Evolutionary conservation across 2,797 vertebrate species (phyloP).

Genomic region (Enteromius anoplus): DNA sequence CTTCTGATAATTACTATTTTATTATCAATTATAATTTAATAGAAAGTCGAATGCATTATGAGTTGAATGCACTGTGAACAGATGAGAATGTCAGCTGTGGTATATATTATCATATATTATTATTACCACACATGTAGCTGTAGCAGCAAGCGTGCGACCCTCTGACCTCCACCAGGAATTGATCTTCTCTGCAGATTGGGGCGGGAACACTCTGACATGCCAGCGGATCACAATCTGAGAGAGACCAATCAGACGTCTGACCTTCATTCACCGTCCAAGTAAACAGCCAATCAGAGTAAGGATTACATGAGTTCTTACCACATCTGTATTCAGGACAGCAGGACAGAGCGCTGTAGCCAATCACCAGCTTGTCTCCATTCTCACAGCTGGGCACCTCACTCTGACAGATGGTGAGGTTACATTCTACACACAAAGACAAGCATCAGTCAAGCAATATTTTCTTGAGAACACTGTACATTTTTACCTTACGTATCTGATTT

Average conservation of each 20-base stretch:
- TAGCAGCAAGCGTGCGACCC: slow-evolving; percentile 90
- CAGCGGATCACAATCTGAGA: slow-evolving; percentile 88
- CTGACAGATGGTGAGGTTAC: slow-evolving; percentile 91
- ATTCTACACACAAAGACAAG: slow-evolving; percentile 76
- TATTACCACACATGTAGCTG: slow-evolving; percentile 88
- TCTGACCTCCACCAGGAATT: slow-evolving; percentile 91
- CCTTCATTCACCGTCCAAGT: not conserved
- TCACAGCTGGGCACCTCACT: slow-evolving; percentile 82
- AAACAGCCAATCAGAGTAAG: slow-evolving; percentile 14
- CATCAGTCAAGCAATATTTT: not conserved
- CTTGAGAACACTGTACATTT: not conserved
- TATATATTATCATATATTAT: not conserved
- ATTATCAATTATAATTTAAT: not conserved
- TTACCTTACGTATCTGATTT: not conserved
- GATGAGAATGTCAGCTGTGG: not conserved
- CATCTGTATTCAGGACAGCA: slow-evolving; percentile 95
- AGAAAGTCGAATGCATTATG: not conserved
- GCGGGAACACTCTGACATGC: slow-evolving; percentile 81
- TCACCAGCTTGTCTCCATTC: slow-evolving; percentile 81
- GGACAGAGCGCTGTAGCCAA: slow-evolving; percentile 84
- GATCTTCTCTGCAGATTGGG: slow-evolving; percentile 89
- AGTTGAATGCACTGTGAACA: not conserved
- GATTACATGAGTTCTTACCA: slow-evolving; percentile 76
- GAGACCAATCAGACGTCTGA: slow-evolving; percentile 54
- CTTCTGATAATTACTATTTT: not conserved